Percentiles rank a stretch among this genome's conserved stretches.
Conservation (phyloP, 1,140 invertebrate genomes). For the Stratiolaelaps scimitus region DNA sequence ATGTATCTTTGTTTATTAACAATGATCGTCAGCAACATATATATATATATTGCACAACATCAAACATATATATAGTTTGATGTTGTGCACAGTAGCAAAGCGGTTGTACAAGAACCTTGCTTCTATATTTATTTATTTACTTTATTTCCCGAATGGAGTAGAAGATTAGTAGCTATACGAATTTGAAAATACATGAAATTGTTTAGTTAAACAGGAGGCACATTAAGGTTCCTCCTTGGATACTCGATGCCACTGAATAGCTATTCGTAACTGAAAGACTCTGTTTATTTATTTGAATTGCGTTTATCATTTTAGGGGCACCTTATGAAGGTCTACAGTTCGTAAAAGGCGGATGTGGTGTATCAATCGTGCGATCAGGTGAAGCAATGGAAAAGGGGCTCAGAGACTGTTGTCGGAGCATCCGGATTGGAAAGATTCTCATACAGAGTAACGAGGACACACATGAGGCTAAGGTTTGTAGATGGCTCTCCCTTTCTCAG, state of each 20-base stretch:
- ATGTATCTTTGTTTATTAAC: too few species aligned
- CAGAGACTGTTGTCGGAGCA: constrained; percentile 90
- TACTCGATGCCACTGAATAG: not conserved
- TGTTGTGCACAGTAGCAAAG: too few species aligned
- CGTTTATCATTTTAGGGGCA: constrained; percentile 44
- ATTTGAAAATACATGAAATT: too few species aligned
- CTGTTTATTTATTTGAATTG: constrained; percentile 26
- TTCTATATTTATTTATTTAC: too few species aligned
- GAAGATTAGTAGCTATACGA: too few species aligned
- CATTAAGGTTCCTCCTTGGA: too few species aligned
- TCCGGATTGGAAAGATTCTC: constrained; percentile 91
- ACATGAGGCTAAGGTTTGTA: constrained; percentile 61
- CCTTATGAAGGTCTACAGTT: constrained; percentile 82
- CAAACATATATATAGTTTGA: too few species aligned
- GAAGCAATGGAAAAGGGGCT: constrained; percentile 97
- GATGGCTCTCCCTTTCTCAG: not conserved
- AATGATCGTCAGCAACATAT: too few species aligned
- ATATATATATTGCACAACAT: too few species aligned
- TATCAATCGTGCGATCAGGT: constrained; percentile 81
- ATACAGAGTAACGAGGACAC: constrained; percentile 93
- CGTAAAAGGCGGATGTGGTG: constrained; percentile 91
- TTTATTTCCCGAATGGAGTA: too few species aligned
- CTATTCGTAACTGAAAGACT: not conserved
- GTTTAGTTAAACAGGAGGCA: too few species aligned
- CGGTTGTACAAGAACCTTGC: too few species aligned